Conservation (phyloP, 2,888 invertebrate genomes). For the Spisula subtruncata region DNA sequence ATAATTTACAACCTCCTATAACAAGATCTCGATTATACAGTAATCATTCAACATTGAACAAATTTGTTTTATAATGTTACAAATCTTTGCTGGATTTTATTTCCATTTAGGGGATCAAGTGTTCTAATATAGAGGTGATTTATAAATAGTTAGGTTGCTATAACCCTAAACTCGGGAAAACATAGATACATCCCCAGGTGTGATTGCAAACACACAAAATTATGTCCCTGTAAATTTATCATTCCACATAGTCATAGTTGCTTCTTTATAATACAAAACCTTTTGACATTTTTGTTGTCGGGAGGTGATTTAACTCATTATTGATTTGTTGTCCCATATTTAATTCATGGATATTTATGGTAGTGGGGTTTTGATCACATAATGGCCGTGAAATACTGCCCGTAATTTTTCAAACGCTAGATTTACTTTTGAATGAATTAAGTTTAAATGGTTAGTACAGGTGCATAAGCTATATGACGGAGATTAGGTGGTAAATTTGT, state of each 20-base stretch:
- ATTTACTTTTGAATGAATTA: slow-evolving; percentile 43
- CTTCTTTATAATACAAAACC: slow-evolving; percentile 15
- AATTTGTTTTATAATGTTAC: slow-evolving; percentile 62
- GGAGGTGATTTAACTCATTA: slow-evolving; percentile 40
- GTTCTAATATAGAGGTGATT: slow-evolving; percentile 44
- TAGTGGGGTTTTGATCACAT: slow-evolving; percentile 30
- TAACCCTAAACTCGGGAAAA: neutral
- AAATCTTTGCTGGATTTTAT: slow-evolving; percentile 49
- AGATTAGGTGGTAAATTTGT: slow-evolving; percentile 30
- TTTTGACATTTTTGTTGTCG: slow-evolving; percentile 44
- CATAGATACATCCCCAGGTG: slow-evolving; percentile 46
- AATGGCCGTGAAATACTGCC: slow-evolving; percentile 32
- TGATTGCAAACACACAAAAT: neutral
- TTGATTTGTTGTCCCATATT: slow-evolving; percentile 46
- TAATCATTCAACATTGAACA: slow-evolving; percentile 58
- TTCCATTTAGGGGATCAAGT: slow-evolving; percentile 61
- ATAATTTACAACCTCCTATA: slow-evolving; percentile 34
- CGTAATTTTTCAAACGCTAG: slow-evolving; percentile 57
- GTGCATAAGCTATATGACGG: slow-evolving; percentile 39
- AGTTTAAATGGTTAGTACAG: slow-evolving; percentile 40
- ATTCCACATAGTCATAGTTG: neutral
- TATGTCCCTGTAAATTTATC: slow-evolving; percentile 25
- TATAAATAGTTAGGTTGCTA: slow-evolving; percentile 55
- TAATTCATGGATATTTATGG: slow-evolving; percentile 16
- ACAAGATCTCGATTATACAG: slow-evolving; percentile 46